Conservation (phyloP, 2,113 vertebrate species). For the Marmota monax region DNA sequence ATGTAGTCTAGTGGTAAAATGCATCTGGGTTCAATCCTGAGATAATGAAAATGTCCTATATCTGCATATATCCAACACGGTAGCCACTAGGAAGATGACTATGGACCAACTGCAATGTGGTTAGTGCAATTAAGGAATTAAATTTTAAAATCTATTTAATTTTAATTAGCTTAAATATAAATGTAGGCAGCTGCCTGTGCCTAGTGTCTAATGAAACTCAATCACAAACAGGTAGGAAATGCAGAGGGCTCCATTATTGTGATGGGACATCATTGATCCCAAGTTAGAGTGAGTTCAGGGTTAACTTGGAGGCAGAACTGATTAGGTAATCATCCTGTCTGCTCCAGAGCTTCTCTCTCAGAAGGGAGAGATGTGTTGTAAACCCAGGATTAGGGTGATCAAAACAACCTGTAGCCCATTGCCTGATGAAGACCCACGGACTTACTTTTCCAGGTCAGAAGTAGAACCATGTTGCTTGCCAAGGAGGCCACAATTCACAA, state of each 20-base stretch:
- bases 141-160: conserved; percentile 37
- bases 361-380: not conserved
- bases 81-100: not conserved
- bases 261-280: not conserved
- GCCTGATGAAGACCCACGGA: conserved; percentile 44
- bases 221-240: not conserved
- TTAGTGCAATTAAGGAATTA: not conserved
- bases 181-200: not conserved
- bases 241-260: not conserved
- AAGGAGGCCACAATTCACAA: conserved; percentile 6
- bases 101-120: not conserved
- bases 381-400: conserved; percentile 63
- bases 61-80: not conserved
- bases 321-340: not conserved
- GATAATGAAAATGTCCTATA: not conserved
- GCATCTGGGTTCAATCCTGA: too few relatives aligned
- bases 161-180: conserved; percentile 11
- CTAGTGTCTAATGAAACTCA: not conserved
- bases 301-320: conserved; percentile 20
- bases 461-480: conserved; percentile 40
- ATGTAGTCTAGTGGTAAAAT: too few relatives aligned
- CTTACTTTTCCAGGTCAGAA: conserved; percentile 59
- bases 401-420: conserved; percentile 49
- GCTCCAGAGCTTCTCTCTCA: not conserved
- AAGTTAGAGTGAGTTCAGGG: not conserved